phyloP scores from a whole-genome alignment of 2,888 invertebrate species.

The Phalera bucephala region DNA sequence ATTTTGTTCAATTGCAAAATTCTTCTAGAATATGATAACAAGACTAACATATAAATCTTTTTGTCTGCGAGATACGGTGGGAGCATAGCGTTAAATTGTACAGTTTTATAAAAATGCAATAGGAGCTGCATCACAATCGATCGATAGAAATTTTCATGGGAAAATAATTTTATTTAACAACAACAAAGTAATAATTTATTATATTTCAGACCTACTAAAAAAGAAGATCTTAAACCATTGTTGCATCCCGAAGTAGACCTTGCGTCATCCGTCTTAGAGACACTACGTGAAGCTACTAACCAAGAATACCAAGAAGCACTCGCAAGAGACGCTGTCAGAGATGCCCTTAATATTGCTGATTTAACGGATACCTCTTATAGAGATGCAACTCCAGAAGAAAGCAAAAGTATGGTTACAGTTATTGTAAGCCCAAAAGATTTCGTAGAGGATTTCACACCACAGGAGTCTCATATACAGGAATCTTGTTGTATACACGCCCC shows the following conservation, averaged over 20 bases:
- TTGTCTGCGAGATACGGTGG: too few species aligned
- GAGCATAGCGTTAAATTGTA: too few species aligned
- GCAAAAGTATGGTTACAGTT: constrained; percentile 52
- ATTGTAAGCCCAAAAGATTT: constrained; percentile 46
- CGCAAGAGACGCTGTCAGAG: constrained; percentile 60
- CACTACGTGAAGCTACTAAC: constrained; percentile 65
- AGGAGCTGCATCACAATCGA: too few species aligned
- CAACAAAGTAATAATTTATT: background rate
- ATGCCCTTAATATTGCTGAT: constrained; percentile 27
- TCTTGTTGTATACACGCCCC: constrained; percentile 44
- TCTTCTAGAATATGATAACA: too few species aligned
- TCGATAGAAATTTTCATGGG: background rate
- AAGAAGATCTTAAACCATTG: constrained; percentile 58
- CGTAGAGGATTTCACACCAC: constrained; percentile 35
- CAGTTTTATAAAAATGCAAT: too few species aligned
- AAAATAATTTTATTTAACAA: background rate
- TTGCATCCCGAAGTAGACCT: constrained; percentile 70
- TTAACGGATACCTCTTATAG: constrained; percentile 11
- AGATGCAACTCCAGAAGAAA: constrained; percentile 43
- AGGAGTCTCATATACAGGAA: constrained; percentile 55
- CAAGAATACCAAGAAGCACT: constrained; percentile 69
- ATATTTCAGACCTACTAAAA: constrained; percentile 42
- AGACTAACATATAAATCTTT: too few species aligned
- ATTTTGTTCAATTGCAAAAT: too few species aligned
- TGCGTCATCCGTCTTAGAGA: constrained; percentile 68